Evolutionary conservation across 2,888 invertebrate species (phyloP), one percentile per base, ranked within the genome.

Genomic region (Drosophila conformis): DNA sequence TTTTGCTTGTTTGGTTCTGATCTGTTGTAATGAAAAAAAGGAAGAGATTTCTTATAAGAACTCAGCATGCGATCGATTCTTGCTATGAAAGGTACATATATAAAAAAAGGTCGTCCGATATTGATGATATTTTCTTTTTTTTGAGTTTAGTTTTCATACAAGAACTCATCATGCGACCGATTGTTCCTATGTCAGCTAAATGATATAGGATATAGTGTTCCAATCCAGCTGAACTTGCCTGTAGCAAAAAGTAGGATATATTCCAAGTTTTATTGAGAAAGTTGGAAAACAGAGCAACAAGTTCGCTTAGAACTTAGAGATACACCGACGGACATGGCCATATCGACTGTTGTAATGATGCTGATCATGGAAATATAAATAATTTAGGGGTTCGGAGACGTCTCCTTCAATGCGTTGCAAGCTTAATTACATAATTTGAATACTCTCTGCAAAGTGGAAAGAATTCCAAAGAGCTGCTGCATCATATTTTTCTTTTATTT

Each of bases 401-500:
- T 13, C 7, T 21, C 13, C 4, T 21, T 7, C 21, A 46, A 46
- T 8, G 4, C 8, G 25, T 15, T 27, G 21, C 35, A 46, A 25
- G 25, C 46, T 15, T 15, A 15, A 46, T 25, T 15, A 46, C 21
- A 15, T 25, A 8, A 8, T 8, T 25, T 46, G 1, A 25, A 15
- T 46, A 21, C 46, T 15, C 46, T 8, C 21, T 27, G 46, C 46
- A 25, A 54, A 54, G 38, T 49, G 53, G 33, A 76, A 49, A 38
- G 5, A 35, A 31, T 59, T 46, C 18, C 7, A 18, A 8, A 33
- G 40, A 35, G 46, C 25, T 46, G 46, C 21, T 46, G 46, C 46
- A 25, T 25, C 8, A 42, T 33, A 42, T 48, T 13, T 8, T 33
- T 25, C 21, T 21, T 48, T 52, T 46, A 1, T 25, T 42, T 25